Percentiles rank a stretch among this genome's conserved stretches.
Evolutionary conservation across 2,888 invertebrate genomes (phyloP).

Genomic region (Elaeidobius kamerunicus): DNA sequence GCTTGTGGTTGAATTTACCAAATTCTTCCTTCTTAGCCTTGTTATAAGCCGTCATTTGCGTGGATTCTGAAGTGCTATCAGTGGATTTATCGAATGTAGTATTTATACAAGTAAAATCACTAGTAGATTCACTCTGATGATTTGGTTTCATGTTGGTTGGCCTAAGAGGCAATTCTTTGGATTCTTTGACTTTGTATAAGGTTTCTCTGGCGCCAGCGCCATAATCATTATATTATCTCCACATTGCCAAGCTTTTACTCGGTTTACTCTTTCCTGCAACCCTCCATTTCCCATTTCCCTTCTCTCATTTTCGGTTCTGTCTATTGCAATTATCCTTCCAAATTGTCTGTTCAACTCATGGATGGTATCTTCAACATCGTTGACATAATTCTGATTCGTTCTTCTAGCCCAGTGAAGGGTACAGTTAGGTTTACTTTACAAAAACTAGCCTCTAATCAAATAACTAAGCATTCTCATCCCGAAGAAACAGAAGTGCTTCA

Average conservation of each 20-base stretch:
- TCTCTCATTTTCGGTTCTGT: background rate
- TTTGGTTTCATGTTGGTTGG: constrained; percentile 4
- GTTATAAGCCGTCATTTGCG: constrained; percentile 40
- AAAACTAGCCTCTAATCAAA: no score
- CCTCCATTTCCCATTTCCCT: constrained; percentile 8
- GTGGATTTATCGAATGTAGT: constrained; percentile 25
- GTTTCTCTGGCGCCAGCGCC: constrained; percentile 40
- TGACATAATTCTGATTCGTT: constrained; percentile 11
- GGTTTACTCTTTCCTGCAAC: constrained; percentile 25
- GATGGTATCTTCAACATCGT: constrained; percentile 49
- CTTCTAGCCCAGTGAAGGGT: no score
- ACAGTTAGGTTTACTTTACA: no score
- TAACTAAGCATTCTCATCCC: no score
- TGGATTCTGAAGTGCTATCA: constrained; percentile 40
- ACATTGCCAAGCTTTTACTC: constrained; percentile 37
- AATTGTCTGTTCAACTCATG: constrained; percentile 37
- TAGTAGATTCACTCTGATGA: constrained; percentile 10
- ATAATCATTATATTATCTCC: constrained; percentile 46
- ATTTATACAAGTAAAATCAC: constrained; percentile 18
- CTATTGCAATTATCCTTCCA: constrained; percentile 8
- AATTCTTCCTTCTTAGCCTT: constrained; percentile 17
- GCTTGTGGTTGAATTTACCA: constrained; percentile 1
- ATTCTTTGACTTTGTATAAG: constrained; percentile 31
- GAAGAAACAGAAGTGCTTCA: constrained; percentile 33
- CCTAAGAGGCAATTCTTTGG: constrained; percentile 4